Evolutionary conservation across 1,140 invertebrate species (phyloP), one percentile per base, ranked within the genome.

Genomic region (Phthorimaea operculella): DNA sequence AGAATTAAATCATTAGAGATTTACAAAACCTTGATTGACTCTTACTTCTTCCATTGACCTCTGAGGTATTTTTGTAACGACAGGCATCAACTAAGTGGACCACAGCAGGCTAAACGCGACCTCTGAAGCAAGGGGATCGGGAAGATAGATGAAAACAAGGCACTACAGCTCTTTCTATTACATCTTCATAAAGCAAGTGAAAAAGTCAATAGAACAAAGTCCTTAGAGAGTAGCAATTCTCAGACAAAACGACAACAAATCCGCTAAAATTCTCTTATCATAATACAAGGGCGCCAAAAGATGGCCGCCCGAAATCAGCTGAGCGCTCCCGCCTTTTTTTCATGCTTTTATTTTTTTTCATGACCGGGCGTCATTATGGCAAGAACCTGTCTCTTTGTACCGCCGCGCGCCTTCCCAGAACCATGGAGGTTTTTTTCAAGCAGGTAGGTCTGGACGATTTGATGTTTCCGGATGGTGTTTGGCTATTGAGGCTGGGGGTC

Each of bases 261-360:
- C 1, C 36, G 10, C 36, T 3, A 39, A 12, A 39, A 39, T 9
- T 39, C 21, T 28, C 21, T 28, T 28, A 28, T 28, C 36, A 39
- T n/a, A 39, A 39, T 39, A 76, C 61, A 59, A 53, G 70, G 76
- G 74, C 67, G 72, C 70, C 76, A 72, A 75, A 63, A 39, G n/a
- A 39, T 39, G 36, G 36, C 36, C 10, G 54, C 62, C 59, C 57
- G 57, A 62, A 68, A 79, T 77, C 76, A 79, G 74, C 74, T 79
- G 74, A 77, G 62, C 55, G 54, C 57, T 39, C 36, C 36, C 60
- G 58, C 55, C 48, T 54, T 66, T 71, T 75, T 72, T 69, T 71
- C 68, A 59, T 47, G n/a, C 34, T 28, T 33, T 55, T 68, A 60
- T 71, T 70, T 72, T 69, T 70, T 73, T 68, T 61, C 21, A 28